A percentile compares a stretch with the other conserved stretches of the same genome.
Evolutionary conservation across 2,888 invertebrate species (phyloP).

Genomic region (Pheosia gnoma): DNA sequence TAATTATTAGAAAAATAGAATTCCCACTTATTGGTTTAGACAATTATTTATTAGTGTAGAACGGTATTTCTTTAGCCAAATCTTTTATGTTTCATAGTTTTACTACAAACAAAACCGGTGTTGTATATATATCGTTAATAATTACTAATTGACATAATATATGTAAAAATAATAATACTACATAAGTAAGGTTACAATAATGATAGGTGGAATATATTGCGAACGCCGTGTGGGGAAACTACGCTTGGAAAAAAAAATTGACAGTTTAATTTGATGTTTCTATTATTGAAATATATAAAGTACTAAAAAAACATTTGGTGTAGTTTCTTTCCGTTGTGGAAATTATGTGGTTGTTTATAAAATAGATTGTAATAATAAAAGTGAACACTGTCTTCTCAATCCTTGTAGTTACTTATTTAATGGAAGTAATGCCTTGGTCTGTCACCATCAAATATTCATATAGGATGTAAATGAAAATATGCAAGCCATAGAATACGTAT

Average conservation of each 20-base stretch:
- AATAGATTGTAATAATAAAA: constrained; percentile 40
- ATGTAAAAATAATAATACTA: constrained; percentile 36
- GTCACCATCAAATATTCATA: constrained; percentile 20
- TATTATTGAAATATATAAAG: constrained; percentile 53
- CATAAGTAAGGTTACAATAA: constrained; percentile 28
- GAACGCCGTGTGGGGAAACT: constrained; percentile 82
- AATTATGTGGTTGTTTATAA: constrained; percentile 57
- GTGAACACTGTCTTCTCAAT: constrained; percentile 33
- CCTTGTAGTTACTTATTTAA: constrained; percentile 23
- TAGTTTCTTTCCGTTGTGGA: constrained; percentile 77
- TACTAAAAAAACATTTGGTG: constrained; percentile 66
- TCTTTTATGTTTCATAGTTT: constrained; percentile 28
- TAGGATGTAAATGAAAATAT: background rate
- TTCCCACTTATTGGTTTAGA: too few species aligned
- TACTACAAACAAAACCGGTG: constrained; percentile 43
- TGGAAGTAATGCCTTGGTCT: constrained; percentile 35
- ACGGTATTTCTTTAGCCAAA: constrained; percentile 14
- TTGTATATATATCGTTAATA: constrained; percentile 71
- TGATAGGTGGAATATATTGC: constrained; percentile 55
- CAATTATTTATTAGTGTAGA: background rate
- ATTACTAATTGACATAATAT: constrained; percentile 38
- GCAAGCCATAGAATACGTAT: background rate
- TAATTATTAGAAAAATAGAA: too few species aligned
- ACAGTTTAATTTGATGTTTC: constrained; percentile 73
- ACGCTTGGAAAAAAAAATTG: constrained; percentile 80